phyloP scores from a whole-genome alignment of 2,888 invertebrate species.

The Sphaerophoria taeniata region DNA sequence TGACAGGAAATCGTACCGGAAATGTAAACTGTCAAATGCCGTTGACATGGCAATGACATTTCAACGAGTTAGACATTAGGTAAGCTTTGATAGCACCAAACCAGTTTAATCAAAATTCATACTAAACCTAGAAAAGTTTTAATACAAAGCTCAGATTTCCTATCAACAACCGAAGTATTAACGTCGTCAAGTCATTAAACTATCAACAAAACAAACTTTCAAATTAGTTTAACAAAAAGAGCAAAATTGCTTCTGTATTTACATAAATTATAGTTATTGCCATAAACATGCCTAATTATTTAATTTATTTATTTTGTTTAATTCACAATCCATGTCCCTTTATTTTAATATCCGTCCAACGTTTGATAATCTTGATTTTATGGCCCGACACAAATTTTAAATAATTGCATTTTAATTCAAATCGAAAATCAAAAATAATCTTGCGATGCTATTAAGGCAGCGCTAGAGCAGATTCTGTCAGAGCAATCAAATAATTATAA shows the following conservation, averaged over 20 bases:
- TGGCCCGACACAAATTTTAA: constrained; percentile 4
- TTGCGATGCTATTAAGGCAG: not conserved
- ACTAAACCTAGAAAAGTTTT: not conserved
- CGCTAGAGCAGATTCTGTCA: constrained; percentile 55
- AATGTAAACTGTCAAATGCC: too few species aligned
- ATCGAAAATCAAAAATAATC: constrained; percentile 18
- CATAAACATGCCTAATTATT: not conserved
- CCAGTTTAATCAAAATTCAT: too few species aligned
- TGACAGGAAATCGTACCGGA: too few species aligned
- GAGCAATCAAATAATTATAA: constrained; percentile 55
- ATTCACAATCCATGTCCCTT: not conserved
- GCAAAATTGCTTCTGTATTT: constrained; percentile 59
- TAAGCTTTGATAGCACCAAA: too few species aligned
- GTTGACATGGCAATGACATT: too few species aligned
- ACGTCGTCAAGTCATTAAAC: constrained; percentile 5
- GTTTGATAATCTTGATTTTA: constrained; percentile 16
- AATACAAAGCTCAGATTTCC: not conserved
- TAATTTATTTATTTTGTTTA: not conserved
- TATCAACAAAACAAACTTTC: constrained; percentile 37
- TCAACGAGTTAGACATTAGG: too few species aligned
- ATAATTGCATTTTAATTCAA: constrained; percentile 22
- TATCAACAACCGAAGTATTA: constrained; percentile 18
- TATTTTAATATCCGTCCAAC: not conserved
- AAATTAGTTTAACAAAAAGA: constrained; percentile 46
- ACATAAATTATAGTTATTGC: constrained; percentile 26